Evolutionary conservation across 2,797 vertebrate species (phyloP).

Genomic region (Bryconaethiops microstoma): DNA sequence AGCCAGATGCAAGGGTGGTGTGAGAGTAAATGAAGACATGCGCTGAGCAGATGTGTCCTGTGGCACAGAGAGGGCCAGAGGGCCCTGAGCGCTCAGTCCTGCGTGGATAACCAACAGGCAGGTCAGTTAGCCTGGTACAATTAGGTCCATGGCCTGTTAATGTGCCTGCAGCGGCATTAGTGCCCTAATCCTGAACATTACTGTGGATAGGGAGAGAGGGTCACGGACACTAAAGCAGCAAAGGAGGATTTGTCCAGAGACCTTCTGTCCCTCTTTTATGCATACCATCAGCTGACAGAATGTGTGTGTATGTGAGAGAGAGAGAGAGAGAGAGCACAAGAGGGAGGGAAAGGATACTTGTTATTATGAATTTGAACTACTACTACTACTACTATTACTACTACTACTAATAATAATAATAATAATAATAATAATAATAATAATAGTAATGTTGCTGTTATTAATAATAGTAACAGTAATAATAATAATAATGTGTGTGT

Average conservation of each 20-base stretch:
- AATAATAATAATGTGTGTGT: slow-evolving; percentile 29
- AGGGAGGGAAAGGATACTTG: neutral
- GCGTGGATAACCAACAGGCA: slow-evolving; percentile 19
- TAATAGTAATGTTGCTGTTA: no score
- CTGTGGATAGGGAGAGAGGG: slow-evolving; percentile 59
- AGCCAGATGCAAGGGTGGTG: neutral
- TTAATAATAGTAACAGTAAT: no score
- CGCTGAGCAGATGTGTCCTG: neutral
- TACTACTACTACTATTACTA: no score
- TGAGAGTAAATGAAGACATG: slow-evolving; percentile 14
- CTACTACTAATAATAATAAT: no score
- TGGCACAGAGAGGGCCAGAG: slow-evolving; percentile 10
- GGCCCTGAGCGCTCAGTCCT: slow-evolving; percentile 6
- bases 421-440: no score
- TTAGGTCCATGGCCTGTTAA: slow-evolving; percentile 60
- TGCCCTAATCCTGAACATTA: slow-evolving; percentile 67
- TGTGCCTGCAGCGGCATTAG: slow-evolving; percentile 62
- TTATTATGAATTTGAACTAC: neutral
- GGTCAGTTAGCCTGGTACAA: slow-evolving; percentile 55
- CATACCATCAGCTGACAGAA: slow-evolving; percentile 60
- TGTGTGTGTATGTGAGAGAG: slow-evolving; percentile 22
- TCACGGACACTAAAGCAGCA: slow-evolving; percentile 62
- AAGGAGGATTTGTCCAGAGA: slow-evolving; percentile 63
- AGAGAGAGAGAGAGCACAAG: neutral
- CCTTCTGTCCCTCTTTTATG: slow-evolving; percentile 63